These are phyloP conservation scores for Turritopsis dohrnii DNA, from an alignment of 30 jellyfish, hydroid and myxozoan genomes.

Conservation along the genomic window DNA sequence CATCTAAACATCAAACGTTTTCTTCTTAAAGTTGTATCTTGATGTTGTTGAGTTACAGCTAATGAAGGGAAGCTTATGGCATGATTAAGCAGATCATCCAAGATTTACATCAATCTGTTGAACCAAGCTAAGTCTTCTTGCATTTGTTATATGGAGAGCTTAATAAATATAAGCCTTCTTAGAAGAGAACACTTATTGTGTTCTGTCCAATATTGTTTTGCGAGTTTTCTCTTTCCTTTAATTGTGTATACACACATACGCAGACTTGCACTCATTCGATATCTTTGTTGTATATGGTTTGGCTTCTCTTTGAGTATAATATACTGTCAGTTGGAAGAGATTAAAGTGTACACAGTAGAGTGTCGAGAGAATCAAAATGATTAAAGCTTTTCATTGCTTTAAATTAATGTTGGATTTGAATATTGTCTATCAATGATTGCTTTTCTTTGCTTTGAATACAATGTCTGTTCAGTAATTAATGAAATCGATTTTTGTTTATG, in stretches of 20 bases:
- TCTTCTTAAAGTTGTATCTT: neutral
- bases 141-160: neutral
- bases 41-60: neutral
- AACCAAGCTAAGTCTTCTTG: neutral
- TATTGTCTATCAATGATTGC: neutral
- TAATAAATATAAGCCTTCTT: neutral
- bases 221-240: neutral
- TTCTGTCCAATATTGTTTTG: neutral
- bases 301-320: too few relatives aligned
- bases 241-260: neutral
- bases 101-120: neutral
- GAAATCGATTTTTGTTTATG: neutral
- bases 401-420: neutral
- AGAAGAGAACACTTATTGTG: neutral
- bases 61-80: neutral
- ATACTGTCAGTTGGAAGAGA: neutral
- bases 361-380: too few relatives aligned
- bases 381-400: too few relatives aligned
- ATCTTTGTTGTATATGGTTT: too few relatives aligned
- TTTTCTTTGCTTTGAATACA: neutral
- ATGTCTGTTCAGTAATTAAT: neutral
- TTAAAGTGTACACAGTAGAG: neutral
- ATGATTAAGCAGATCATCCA: neutral
- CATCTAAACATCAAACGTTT: neutral
- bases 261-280: too few relatives aligned